Base-by-base conservation (phyloP, 2,888 invertebrate genomes). In the Netelia melanura region DNA sequence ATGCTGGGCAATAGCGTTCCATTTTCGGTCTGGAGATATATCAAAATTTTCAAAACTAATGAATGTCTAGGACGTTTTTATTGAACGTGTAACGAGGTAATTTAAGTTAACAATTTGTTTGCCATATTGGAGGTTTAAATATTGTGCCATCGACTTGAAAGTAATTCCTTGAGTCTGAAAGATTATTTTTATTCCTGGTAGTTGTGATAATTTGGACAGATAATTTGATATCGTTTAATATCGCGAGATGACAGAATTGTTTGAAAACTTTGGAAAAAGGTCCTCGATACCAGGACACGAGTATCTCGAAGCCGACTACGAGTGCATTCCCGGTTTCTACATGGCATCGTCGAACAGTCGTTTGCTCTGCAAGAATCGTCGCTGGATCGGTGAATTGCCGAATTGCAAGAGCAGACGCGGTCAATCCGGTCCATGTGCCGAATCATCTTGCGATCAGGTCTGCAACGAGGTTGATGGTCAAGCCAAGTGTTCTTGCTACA, bases 221-320 rank as follows among this genome's bases (percentile, higher is more conserved):
- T 48, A 48, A 48, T 48, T 48, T 48, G 2, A 48, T 10, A 48
- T 11, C 48, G 48, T 48, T 48, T 48, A 48, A 48, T 10, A 6
- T 48, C 14, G 48, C 14, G 30, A 30, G 30, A 30, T 30, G 58
- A 14, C 10, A 9, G 30, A 48, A 17, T 11, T 44, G 9, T 52
- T 21, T 25, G 14, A 67, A 74, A 67, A 30, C 62, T 84, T 56
- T 78, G 17, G 64, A 17, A 56, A 14, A 88, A 93, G 93, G 86
- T 93, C 93, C 9, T 93, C 93, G 65, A 86, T 89, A 72, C 93
- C 93, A 25, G 92, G 91, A 3, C 91, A 92, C 87, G 93, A 93
- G 87, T 93, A 93, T 85, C 89, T 93, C 76, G 93, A 93, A 83
- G 93, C 93, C 2, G 92, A 93, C 86, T 93, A 93, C 89, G 92